phyloP scores from a whole-genome alignment of 2,113 vertebrate species.

The Calyptommatus sinebrachiatus region DNA sequence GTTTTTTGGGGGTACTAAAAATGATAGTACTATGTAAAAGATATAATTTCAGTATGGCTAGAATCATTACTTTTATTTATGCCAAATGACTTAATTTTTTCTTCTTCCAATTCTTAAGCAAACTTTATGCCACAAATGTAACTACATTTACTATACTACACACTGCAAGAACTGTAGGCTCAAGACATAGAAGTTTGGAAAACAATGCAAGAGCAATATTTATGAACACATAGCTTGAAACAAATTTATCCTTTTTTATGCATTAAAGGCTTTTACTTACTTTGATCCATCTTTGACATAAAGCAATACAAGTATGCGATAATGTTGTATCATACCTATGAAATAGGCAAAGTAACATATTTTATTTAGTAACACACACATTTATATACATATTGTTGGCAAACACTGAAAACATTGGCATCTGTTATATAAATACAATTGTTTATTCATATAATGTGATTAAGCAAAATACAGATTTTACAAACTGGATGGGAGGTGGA shows the following conservation, averaged over 20 bases:
- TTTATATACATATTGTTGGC: neutral
- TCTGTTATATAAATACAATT: neutral
- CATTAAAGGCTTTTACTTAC: slow-evolving; percentile 68
- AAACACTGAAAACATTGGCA: neutral
- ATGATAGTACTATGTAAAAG: too few relatives aligned
- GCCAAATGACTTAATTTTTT: too few relatives aligned
- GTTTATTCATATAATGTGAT: too few relatives aligned
- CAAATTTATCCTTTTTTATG: neutral
- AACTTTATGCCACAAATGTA: neutral
- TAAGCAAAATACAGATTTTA: too few relatives aligned
- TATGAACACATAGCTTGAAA: neutral
- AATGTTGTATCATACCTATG: slow-evolving; percentile 90
- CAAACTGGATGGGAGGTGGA: too few relatives aligned
- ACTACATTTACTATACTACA: neutral
- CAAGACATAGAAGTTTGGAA: neutral
- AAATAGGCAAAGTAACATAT: slow-evolving; percentile 29
- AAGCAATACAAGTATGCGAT: slow-evolving; percentile 82
- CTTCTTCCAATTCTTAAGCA: too few relatives aligned
- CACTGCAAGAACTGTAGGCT: neutral
- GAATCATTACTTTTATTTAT: too few relatives aligned
- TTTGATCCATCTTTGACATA: slow-evolving; percentile 85
- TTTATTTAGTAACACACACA: slow-evolving; percentile 5
- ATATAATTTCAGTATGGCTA: too few relatives aligned
- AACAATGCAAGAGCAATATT: neutral
- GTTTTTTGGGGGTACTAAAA: too few relatives aligned